Conservation (phyloP, 2,797 vertebrate species). For the Margarornis squamiger region DNA sequence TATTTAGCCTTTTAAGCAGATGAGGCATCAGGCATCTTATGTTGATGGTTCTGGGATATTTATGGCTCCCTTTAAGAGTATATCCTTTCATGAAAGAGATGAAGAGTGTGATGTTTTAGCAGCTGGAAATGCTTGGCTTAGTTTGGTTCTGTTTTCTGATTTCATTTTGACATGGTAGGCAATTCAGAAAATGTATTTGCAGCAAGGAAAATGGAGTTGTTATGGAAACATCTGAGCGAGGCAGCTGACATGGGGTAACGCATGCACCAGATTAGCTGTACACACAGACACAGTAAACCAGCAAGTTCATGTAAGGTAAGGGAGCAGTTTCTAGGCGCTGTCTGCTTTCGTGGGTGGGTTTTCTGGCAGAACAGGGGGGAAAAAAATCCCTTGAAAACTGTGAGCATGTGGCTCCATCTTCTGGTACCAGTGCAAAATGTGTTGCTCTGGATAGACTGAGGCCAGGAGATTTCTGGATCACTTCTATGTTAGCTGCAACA, state of each 20-base stretch:
- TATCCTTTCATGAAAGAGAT: not conserved
- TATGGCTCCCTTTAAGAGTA: not conserved
- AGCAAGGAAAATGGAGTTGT: slow-evolving; percentile 23
- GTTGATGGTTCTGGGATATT: not conserved
- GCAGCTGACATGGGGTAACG: not conserved
- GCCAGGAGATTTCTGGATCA: not conserved
- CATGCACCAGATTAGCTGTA: not conserved
- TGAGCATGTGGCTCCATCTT: slow-evolving; percentile 56
- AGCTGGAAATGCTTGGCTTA: not conserved
- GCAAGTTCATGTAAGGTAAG: slow-evolving; percentile 49
- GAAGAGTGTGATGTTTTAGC: not conserved
- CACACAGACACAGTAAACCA: not conserved
- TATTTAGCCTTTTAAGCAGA: not conserved
- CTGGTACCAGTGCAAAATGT: not conserved
- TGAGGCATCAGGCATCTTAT: not conserved
- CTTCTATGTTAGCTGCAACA: not conserved
- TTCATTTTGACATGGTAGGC: not conserved
- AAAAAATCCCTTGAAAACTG: not conserved
- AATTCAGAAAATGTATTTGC: slow-evolving; percentile 21
- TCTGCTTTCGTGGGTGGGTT: not conserved
- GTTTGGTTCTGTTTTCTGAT: not conserved
- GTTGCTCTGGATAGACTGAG: not conserved
- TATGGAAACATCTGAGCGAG: slow-evolving; percentile 28
- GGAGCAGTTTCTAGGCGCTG: not conserved
- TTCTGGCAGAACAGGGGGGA: not conserved